Evolutionary conservation across 2,797 vertebrate genomes (phyloP), one percentile per base, ranked within the genome.

Genomic region (Acanthurus tractus): DNA sequence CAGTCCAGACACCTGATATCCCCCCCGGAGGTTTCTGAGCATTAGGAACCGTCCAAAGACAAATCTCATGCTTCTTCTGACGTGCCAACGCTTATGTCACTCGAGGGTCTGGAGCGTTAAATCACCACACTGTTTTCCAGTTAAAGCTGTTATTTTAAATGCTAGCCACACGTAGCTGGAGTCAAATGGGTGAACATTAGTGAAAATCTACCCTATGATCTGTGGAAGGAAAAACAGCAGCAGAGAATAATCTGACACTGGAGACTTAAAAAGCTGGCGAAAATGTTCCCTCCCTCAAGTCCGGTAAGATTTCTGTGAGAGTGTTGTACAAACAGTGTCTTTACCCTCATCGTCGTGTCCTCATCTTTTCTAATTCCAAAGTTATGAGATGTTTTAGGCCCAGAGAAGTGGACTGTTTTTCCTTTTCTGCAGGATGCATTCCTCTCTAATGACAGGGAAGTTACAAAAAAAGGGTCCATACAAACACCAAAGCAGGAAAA

Each of bases 361-460:
- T 67, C 58, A 40, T 85, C 76, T 29, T 56, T 45, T 79, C 61
- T 63, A 74, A 81, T 79, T 78, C 68, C 78, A 67, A 23, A 62
- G 69, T 66, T 84, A 74, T 69, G 76, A 81, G 83, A 65, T n/a
- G 69, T 70, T 59, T 69, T 5, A 52, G 59, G 64, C 29, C 81
- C 15, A 71, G 38, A 76, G 73, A 64, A 74, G 59, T 50, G 62
- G 55, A 76, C 50, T 34, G n/a, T 44, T 61, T 17, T 48, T 79
- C 63, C 6, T 70, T 50, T 70, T 67, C 52, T 57, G 52, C 74
- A 78, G 85, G 82, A 91, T 76, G 70, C 93, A 93, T 93, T 93
- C 93, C 84, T 88, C 70, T 77, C 55, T 91, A 90, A 93, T 92
- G 82, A 92, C 83, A 90, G 87, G 88, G 86, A 86, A 86, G 87